Conservation (phyloP, 2,888 invertebrate genomes). For the Rhopalosiphum nymphaeae region DNA sequence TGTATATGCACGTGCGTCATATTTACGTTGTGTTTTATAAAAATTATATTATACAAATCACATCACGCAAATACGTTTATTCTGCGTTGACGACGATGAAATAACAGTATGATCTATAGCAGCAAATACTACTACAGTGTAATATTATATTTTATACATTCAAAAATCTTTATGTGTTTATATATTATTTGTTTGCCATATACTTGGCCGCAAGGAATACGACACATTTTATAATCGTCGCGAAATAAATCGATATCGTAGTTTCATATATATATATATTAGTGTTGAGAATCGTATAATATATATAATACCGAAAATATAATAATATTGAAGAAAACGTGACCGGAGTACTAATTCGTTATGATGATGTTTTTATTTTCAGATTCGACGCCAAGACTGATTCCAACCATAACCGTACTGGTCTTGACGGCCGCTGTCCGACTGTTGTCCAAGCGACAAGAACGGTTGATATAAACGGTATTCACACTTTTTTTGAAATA, state of each 20-base stretch:
- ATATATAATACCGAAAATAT: not conserved
- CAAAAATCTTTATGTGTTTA: not conserved
- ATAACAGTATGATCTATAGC: not conserved
- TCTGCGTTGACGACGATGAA: not conserved
- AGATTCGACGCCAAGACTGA: constrained; percentile 59
- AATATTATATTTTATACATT: constrained; percentile 1
- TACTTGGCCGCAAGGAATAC: not conserved
- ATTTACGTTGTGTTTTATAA: not conserved
- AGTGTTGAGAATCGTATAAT: not conserved
- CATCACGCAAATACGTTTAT: not conserved
- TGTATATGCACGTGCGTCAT: not conserved
- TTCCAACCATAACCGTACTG: constrained; percentile 15
- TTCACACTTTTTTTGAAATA: constrained; percentile 8
- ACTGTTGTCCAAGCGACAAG: constrained; percentile 5
- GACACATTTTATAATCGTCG: constrained; percentile 33
- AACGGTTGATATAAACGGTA: not conserved
- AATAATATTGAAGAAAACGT: not conserved
- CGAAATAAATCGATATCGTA: constrained; percentile 23
- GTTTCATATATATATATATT: not conserved
- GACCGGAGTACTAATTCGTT: constrained; percentile 42
- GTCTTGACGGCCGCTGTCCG: constrained; percentile 34
- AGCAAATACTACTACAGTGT: not conserved
- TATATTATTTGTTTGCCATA: not conserved
- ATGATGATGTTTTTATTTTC: constrained; percentile 16
- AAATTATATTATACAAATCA: not conserved